Evolutionary conservation across 2,888 invertebrate genomes (phyloP).

Genomic region (Furcula furcula): DNA sequence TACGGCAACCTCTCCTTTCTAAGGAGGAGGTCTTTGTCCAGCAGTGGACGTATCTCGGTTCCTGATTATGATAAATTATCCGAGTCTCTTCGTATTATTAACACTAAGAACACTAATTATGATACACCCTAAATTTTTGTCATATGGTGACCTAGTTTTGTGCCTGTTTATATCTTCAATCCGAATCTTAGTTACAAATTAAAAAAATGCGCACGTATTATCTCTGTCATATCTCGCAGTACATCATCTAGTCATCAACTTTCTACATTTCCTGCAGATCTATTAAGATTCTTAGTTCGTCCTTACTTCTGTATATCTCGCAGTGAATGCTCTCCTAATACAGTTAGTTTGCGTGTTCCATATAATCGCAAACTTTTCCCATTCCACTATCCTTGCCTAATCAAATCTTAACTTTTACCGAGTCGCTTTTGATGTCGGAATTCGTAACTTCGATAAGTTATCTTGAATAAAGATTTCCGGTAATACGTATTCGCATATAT

Average conservation of each 20-base stretch:
- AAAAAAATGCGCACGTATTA: not conserved
- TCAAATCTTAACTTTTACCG: not conserved
- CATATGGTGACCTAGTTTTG: no score
- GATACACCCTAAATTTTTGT: no score
- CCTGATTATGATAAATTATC: no score
- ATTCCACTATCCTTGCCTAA: slow-evolving; percentile 9
- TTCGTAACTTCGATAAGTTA: not conserved
- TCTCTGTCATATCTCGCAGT: not conserved
- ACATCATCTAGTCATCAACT: not conserved
- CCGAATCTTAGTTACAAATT: no score
- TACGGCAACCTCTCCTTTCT: no score
- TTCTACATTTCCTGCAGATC: not conserved
- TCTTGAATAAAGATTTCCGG: not conserved
- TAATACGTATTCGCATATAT: no score
- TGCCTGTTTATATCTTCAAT: no score
- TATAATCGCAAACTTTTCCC: slow-evolving; percentile 15
- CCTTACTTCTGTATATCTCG: slow-evolving; percentile 9
- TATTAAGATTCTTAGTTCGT: slow-evolving; percentile 1
- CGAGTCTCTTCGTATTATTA: no score
- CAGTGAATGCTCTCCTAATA: slow-evolving; percentile 6
- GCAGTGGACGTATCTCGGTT: no score
- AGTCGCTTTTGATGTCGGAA: not conserved
- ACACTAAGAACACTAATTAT: no score
- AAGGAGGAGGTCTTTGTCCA: no score
- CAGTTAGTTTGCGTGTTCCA: slow-evolving; percentile 10